These are phyloP conservation scores for Rostratula benghalensis DNA, from an alignment of 2,113 vertebrate genomes.

Conservation along the genomic window DNA sequence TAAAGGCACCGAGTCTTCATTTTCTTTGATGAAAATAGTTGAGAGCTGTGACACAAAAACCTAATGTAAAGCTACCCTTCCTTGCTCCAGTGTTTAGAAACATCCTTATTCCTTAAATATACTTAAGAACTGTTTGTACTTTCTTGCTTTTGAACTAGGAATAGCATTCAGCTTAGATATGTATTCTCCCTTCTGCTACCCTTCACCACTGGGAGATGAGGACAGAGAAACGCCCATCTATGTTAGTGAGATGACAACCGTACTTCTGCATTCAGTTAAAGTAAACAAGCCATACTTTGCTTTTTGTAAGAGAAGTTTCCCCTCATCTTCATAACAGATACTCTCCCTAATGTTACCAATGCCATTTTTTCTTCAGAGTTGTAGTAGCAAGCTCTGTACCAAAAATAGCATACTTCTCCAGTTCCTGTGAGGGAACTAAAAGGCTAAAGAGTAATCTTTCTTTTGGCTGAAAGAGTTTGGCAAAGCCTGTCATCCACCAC, in stretches of 20 bases:
- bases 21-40: accelerated
- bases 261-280: neutral
- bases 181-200: neutral
- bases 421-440: neutral
- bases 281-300: neutral
- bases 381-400: neutral
- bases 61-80: neutral
- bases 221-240: neutral
- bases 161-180: neutral
- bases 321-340: neutral
- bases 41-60: neutral
- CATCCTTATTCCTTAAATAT: neutral
- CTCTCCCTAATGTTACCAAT: neutral
- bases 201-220: neutral
- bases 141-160: neutral
- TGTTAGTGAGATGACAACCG: neutral
- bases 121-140: neutral
- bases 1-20: neutral
- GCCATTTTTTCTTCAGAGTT: neutral
- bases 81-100: neutral
- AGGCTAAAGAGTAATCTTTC: neutral
- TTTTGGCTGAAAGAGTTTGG: neutral
- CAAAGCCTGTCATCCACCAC: neutral
- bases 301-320: neutral
- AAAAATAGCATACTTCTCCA: neutral